Evolutionary conservation across 1,140 invertebrate species (phyloP), one percentile per base, ranked within the genome.

Genomic region (Hirudo medicinalis): DNA sequence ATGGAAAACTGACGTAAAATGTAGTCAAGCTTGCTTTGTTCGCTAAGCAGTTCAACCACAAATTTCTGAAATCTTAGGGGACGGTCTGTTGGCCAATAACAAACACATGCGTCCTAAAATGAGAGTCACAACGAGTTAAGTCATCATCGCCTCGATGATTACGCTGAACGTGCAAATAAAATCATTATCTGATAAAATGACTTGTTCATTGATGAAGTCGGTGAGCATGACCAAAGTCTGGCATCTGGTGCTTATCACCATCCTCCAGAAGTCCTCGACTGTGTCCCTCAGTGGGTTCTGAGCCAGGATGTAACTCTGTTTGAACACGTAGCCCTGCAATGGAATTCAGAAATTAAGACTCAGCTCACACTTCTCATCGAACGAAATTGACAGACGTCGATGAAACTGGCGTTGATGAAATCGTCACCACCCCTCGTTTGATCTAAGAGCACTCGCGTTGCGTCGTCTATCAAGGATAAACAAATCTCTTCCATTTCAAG

Each of bases 11-110:
- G 96, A 77, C 96, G 86, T 70, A 99, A 84, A 78, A 97, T 95
- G 82, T 99, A 99, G 79, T 97, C 92, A 15, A 93, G 92, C 94
- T 99, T 98, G 81, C 98, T 97, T 81, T 99, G 99, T 80, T 99
- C 96, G 6, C 94, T 94, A 75, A 99, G 95, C 2, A 94, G 94
- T 82, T 99, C 96, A 0, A 99, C 94, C 17, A 98, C 92, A 84
- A 94, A 94, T 82, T 91, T 96, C 80, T 94, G 90, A 82, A 97
- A 97, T 69, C 94, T 87, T 69, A 92, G 90, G 29, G 94, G 96
- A 75, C 94, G 72, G 86, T 97, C 95, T 76, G 89, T 92, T 0
- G 97, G 97, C 97, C 97, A 99, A 80, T 99, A 99, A 78, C 97
- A 92, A 80, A 94, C 91, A 80, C 67, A 73, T 25, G 70, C 54